Conservation (phyloP, 2,797 vertebrate species). For the Pampus argenteus region DNA sequence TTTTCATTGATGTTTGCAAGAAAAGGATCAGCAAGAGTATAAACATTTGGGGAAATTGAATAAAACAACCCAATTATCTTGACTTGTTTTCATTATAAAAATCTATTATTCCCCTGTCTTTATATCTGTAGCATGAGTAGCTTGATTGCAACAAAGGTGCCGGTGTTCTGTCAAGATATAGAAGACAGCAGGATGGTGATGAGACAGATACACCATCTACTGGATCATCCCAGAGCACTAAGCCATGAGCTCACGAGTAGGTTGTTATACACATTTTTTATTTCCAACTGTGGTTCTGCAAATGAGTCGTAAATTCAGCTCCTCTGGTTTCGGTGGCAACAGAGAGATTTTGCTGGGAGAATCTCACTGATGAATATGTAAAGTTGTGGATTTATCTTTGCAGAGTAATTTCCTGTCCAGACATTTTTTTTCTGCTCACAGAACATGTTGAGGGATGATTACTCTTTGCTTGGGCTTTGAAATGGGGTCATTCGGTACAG, state of each 20-base stretch:
- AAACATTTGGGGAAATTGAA: constrained; percentile 9
- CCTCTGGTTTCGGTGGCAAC: constrained; percentile 46
- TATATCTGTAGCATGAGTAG: not conserved
- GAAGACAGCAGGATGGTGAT: not conserved
- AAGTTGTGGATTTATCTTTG: constrained; percentile 64
- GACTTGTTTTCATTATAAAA: not conserved
- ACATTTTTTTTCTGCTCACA: constrained; percentile 66
- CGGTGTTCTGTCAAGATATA: not conserved
- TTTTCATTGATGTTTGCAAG: not conserved
- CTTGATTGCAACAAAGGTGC: not conserved
- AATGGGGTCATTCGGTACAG: constrained; percentile 65
- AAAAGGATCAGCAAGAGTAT: not conserved
- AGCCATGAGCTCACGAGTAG: not conserved
- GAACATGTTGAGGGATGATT: constrained; percentile 72
- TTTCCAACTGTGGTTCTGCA: constrained; percentile 32
- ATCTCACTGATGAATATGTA: constrained; percentile 61
- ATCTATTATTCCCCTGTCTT: not conserved
- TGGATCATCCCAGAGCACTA: constrained; percentile 16
- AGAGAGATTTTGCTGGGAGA: constrained; percentile 30
- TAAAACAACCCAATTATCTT: not conserved
- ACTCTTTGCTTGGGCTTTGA: constrained; percentile 57
- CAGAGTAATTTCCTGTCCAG: constrained; percentile 69
- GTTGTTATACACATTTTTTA: constrained; percentile 24
- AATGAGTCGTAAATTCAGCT: constrained; percentile 39
- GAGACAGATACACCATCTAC: not conserved